phyloP scores from a whole-genome alignment of 2,888 invertebrate species.

The Metopia argyrocephala region DNA sequence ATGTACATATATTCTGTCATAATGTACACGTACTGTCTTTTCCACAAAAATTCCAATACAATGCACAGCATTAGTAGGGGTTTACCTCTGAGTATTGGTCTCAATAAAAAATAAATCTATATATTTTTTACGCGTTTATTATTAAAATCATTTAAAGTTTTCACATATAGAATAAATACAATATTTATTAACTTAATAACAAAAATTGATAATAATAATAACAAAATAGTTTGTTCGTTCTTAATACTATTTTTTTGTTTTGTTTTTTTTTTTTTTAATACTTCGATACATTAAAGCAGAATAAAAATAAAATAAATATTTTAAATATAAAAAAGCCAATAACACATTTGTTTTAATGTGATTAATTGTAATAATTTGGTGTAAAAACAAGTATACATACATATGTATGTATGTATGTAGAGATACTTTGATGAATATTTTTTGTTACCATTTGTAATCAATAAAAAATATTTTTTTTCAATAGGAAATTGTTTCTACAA shows the following conservation, averaged over 20 bases:
- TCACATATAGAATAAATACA: constrained; percentile 55
- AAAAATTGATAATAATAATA: constrained; percentile 47
- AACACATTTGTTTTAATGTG: background rate
- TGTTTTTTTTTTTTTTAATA: too few relatives aligned
- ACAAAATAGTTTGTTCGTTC: constrained; percentile 37
- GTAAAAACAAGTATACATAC: background rate
- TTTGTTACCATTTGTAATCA: constrained; percentile 21
- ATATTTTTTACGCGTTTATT: constrained; percentile 42
- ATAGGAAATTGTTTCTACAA: constrained; percentile 53
- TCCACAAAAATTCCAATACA: too few relatives aligned
- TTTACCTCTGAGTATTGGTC: too few relatives aligned
- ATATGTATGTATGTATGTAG: background rate
- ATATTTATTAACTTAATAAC: constrained; percentile 51
- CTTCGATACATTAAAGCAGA: constrained; percentile 33
- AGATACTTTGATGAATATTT: too few relatives aligned
- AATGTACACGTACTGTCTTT: too few relatives aligned
- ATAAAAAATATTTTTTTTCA: constrained; percentile 33
- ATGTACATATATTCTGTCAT: too few relatives aligned
- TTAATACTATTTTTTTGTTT: too few relatives aligned
- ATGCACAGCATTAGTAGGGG: too few relatives aligned
- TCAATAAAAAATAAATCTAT: too few relatives aligned
- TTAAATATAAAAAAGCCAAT: too few relatives aligned
- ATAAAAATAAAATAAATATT: too few relatives aligned
- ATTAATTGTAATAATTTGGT: constrained; percentile 12
- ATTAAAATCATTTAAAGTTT: constrained; percentile 57